These are phyloP conservation scores for Tetragonula clypearis DNA, from an alignment of 1,140 invertebrate species.

Conservation along the genomic window DNA sequence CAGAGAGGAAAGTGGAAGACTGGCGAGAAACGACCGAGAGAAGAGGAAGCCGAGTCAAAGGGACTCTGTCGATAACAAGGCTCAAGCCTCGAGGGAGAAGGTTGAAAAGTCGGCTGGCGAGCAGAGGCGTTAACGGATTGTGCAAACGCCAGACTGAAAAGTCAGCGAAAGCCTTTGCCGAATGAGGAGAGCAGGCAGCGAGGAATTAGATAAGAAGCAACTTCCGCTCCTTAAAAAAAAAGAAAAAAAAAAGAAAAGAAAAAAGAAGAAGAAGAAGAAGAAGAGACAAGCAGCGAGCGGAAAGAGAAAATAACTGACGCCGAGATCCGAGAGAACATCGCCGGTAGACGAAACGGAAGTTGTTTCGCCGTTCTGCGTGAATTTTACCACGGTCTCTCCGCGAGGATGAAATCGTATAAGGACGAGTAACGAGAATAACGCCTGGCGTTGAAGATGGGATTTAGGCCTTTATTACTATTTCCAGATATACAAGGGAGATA, in stretches of 20 bases:
- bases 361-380: conserved; percentile 36
- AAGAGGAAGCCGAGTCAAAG: background rate
- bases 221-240: conserved; percentile 17
- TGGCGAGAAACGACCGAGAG: background rate
- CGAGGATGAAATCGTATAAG: conserved; percentile 26
- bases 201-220: conserved; percentile 37
- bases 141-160: background rate
- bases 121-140: conserved; percentile 18
- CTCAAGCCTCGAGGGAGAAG: too few relatives aligned
- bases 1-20: background rate
- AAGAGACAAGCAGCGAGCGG: background rate
- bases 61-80: conserved; percentile 23
- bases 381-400: conserved; percentile 31
- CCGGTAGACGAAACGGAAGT: conserved; percentile 40
- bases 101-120: background rate
- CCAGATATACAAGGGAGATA: conserved; percentile 49
- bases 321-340: conserved; percentile 11
- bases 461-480: conserved; percentile 56
- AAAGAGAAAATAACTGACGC: conserved; percentile 36
- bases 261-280: background rate
- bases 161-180: background rate
- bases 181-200: background rate
- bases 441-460: conserved; percentile 51
- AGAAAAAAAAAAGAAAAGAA: background rate
- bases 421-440: conserved; percentile 39